Evolutionary conservation across 1,140 invertebrate species (phyloP), one percentile per base, ranked within the genome.

Genomic region (Hycleus cichorii): DNA sequence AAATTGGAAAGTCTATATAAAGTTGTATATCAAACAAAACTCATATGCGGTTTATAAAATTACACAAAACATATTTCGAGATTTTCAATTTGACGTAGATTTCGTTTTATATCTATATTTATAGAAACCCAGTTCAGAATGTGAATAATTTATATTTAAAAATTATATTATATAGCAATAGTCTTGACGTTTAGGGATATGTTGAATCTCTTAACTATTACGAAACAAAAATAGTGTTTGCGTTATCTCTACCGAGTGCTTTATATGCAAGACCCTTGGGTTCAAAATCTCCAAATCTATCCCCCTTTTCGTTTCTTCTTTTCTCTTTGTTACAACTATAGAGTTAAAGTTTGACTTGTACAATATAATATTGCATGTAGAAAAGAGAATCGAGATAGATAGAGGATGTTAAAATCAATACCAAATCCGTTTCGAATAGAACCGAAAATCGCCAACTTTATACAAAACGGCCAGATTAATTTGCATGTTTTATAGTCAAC

Each of bases 221-320:
- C 26, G 51, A 59, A 59, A 59, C 58, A 59, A 55, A 59, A 59
- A 54, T 59, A 59, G 58, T 59, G 58, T 59, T 59, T 59, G 58
- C 52, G 40, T 59, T 59, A 55, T 55, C 52, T 59, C 52, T 32
- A 32, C 45, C 39, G 51, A 55, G 51, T 55, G 58, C 51, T 55
- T 59, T 49, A 59, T 47, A 59, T 47, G 58, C 51, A 46, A 59
- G 46, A 42, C 52, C 47, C 58, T 44, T 25, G 51, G 52, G 51
- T 49, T 47, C 4, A 32, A 7, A 32, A 32, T 32, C 32, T 5
- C 32, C 32, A 32, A 32, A 32, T 32, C 32, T 32, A 32, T 32
- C 32, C 18, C 18, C 18, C 18, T 18, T 18, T 18, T 1, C 7
- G 32, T 32, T 32, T 32, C 32, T 32, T 32, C 7, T 7, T 7